phyloP scores from a whole-genome alignment of 2,113 vertebrate species.

The Percopsis transmontana region DNA sequence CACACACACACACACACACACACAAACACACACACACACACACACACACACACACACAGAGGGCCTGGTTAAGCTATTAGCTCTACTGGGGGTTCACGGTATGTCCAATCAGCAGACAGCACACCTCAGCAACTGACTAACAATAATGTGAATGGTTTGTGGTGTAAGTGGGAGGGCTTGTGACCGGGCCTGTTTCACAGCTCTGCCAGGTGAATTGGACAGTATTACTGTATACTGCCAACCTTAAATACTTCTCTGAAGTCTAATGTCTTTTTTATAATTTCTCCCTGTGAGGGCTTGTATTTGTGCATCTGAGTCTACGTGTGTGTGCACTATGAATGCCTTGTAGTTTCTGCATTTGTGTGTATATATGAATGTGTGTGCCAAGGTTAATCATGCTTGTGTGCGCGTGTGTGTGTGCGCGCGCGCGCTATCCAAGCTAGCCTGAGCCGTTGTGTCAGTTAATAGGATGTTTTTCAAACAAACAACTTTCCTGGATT shows the following conservation, averaged over 20 bases:
- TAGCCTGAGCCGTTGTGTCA: too few species aligned
- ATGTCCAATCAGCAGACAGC: background rate
- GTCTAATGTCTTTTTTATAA: conserved; percentile 36
- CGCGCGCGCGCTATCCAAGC: too few species aligned
- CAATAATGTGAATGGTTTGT: background rate
- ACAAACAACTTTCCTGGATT: conserved; percentile 13
- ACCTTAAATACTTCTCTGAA: conserved; percentile 1
- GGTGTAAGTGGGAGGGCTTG: background rate
- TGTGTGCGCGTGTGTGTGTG: too few species aligned
- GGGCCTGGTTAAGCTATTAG: conserved; percentile 4
- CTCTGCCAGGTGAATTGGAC: background rate
- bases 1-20: background rate
- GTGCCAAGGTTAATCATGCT: background rate
- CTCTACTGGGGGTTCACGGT: conserved; percentile 47
- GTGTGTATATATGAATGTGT: background rate
- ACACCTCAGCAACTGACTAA: background rate
- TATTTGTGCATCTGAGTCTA: background rate
- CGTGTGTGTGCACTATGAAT: background rate
- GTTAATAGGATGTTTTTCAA: too few species aligned
- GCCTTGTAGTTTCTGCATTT: background rate
- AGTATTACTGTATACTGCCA: too few species aligned
- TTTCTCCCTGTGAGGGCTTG: conserved; percentile 25
- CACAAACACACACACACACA: background rate
- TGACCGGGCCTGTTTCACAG: too few species aligned
- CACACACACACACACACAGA: too few species aligned